Evolutionary conservation across 1,140 invertebrate species (phyloP).

Genomic region (Campodea augens): DNA sequence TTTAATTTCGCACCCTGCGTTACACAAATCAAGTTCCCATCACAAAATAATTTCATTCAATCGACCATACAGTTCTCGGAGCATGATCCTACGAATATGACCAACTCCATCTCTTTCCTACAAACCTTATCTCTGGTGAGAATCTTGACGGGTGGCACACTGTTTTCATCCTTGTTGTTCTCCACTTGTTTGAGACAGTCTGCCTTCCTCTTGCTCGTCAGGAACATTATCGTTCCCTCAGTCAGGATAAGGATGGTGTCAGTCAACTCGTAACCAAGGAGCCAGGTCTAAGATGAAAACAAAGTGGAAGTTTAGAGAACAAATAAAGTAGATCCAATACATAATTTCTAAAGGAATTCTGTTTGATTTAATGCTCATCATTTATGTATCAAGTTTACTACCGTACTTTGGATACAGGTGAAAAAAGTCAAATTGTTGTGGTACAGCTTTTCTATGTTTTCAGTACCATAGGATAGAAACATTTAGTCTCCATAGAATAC

Average conservation of each 20-base stretch:
- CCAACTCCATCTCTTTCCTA: no score
- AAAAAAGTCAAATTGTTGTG: no score
- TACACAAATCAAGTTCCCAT: no score
- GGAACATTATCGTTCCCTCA: conserved; percentile 62
- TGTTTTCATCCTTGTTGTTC: conserved; percentile 61
- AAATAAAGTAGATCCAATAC: background rate
- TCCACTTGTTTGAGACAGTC: conserved; percentile 91
- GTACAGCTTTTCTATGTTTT: no score
- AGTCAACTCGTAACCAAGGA: conserved; percentile 89
- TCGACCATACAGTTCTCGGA: no score
- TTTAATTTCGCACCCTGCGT: no score
- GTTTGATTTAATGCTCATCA: conserved; percentile 3
- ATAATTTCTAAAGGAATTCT: conserved; percentile 1
- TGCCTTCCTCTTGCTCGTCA: conserved; percentile 95
- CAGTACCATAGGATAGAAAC: no score
- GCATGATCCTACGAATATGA: no score
- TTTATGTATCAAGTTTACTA: background rate
- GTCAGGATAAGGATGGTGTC: conserved; percentile 88
- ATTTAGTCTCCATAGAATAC: no score
- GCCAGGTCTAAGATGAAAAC: conserved; percentile 58
- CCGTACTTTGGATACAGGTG: background rate
- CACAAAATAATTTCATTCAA: no score
- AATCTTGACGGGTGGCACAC: conserved; percentile 68
- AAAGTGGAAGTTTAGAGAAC: background rate
- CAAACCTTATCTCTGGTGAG: conserved; percentile 81